Conservation (phyloP, 2,797 vertebrate genomes). For the Triplophysa bombifrons region DNA sequence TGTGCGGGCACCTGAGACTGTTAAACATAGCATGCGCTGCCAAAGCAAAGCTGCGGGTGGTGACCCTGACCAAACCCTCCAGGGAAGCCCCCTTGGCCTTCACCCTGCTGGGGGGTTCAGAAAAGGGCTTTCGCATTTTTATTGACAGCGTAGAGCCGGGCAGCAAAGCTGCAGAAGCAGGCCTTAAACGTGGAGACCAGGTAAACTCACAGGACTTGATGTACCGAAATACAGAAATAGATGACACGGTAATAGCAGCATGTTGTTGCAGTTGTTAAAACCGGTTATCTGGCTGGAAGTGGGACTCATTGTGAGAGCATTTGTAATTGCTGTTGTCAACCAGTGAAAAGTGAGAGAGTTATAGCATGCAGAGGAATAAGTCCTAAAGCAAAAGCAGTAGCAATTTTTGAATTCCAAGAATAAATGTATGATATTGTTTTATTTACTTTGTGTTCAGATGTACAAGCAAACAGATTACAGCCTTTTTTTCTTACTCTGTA, state of each 20-base stretch:
- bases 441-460: neutral
- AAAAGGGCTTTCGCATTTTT: slow-evolving; percentile 96
- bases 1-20: slow-evolving; percentile 97
- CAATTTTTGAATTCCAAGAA: neutral
- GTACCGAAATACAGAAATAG: slow-evolving; percentile 5
- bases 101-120: slow-evolving; percentile 91
- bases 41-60: slow-evolving; percentile 94
- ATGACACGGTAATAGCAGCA: slow-evolving; percentile 24
- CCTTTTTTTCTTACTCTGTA: too few relatives aligned
- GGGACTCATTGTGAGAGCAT: slow-evolving; percentile 1
- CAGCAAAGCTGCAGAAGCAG: slow-evolving; percentile 94
- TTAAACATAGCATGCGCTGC: slow-evolving; percentile 98
- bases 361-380: neutral
- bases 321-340: slow-evolving; percentile 26
- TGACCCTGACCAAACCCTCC: slow-evolving; percentile 95
- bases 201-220: slow-evolving; percentile 64
- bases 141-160: slow-evolving; percentile 93
- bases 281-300: slow-evolving; percentile 7
- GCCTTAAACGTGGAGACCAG: slow-evolving; percentile 97
- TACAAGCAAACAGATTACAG: too few relatives aligned
- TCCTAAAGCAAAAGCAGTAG: neutral
- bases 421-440: neutral
- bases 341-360: neutral
- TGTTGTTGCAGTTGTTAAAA: slow-evolving; percentile 1
- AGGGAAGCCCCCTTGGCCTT: slow-evolving; percentile 95